These are phyloP conservation scores for Radopholus similis DNA, from an alignment of 1,140 invertebrate genomes.

Conservation along the genomic window DNA sequence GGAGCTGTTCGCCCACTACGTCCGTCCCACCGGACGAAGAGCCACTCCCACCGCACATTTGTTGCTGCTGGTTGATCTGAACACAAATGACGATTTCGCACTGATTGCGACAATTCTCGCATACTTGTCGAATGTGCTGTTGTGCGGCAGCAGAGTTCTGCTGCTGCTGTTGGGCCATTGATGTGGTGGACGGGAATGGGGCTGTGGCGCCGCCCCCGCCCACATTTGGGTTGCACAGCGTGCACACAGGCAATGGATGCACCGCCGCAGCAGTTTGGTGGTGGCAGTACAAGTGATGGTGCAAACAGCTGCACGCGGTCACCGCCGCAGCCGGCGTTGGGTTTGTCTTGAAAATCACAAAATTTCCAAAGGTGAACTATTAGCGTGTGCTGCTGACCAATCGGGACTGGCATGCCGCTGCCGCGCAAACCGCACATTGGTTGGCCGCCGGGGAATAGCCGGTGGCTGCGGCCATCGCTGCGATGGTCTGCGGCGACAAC, in stretches of 20 bases:
- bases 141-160: too few species aligned
- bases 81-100: not conserved
- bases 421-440: constrained; percentile 14
- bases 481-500: constrained; percentile 4
- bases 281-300: constrained; percentile 17
- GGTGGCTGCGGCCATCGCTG: constrained; percentile 3
- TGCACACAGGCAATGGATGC: constrained; percentile 3
- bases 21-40: not conserved
- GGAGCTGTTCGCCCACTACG: not conserved
- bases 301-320: constrained; percentile 16
- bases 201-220: not conserved
- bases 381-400: not conserved
- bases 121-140: too few species aligned
- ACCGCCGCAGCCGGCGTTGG: not conserved
- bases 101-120: not conserved
- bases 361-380: not conserved
- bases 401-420: constrained; percentile 17
- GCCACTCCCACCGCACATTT: too few species aligned
- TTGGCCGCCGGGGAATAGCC: constrained; percentile 1
- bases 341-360: not conserved
- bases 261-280: not conserved
- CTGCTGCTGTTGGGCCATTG: not conserved
- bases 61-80: not conserved
- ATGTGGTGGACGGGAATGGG: not conserved
- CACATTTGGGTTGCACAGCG: constrained; percentile 11